These are phyloP conservation scores for Dicentrarchus labrax DNA, from an alignment of 2,113 vertebrate species.

Conservation along the genomic window DNA sequence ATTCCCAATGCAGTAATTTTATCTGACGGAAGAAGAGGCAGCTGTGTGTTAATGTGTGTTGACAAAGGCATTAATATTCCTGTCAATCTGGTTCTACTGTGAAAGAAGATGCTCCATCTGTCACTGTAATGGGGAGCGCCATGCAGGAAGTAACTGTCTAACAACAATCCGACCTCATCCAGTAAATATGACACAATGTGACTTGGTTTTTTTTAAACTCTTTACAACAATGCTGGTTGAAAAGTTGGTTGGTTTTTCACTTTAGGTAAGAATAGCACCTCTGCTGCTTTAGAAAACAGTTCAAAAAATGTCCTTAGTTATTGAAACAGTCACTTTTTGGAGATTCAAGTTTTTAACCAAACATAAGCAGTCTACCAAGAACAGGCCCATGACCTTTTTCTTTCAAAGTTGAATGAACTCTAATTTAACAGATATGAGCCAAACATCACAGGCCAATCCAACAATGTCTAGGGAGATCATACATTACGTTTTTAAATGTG, in stretches of 20 bases:
- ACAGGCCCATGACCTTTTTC: neutral
- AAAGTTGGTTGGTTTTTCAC: neutral
- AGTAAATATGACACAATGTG: neutral
- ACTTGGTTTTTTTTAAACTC: neutral
- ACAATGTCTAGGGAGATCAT: neutral
- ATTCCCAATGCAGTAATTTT: neutral
- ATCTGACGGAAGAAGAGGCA: neutral
- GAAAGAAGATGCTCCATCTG: conserved; percentile 5
- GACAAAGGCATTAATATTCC: conserved; percentile 38
- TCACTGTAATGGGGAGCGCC: neutral
- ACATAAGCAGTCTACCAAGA: neutral
- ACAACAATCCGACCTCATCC: neutral
- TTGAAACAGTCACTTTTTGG: neutral
- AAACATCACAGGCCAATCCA: neutral
- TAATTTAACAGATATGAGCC: neutral
- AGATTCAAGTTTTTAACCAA: neutral
- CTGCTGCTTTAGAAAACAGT: neutral
- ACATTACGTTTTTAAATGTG: neutral
- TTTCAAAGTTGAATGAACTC: neutral
- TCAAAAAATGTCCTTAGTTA: neutral
- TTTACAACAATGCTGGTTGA: neutral
- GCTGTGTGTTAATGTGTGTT: conserved; percentile 1
- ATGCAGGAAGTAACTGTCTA: conserved; percentile 17
- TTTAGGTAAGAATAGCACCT: neutral
- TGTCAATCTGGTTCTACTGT: conserved; percentile 59